Base-by-base conservation (phyloP, 2,113 vertebrate genomes). In the Myotis brandtii region DNA sequence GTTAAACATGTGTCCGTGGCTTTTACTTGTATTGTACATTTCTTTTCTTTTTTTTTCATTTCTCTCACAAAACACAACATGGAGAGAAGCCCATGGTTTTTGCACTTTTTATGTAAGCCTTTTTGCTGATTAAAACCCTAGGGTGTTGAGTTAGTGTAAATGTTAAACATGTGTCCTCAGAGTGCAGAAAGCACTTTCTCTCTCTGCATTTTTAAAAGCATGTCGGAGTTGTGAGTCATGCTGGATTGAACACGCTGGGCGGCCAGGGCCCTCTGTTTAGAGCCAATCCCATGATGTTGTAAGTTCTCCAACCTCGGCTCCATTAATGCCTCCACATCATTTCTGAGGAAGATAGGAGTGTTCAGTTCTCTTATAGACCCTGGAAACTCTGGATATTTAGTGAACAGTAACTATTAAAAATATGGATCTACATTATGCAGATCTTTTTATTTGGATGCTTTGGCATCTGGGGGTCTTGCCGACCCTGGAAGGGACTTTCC, bases 51-150 rank as follows among this genome's bases (percentile, higher is more conserved):
- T 80, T 79, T 79, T 59, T 79, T 80, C 37, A 83, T 87, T 91
- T 94, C 66, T 93, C 86, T 97, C 46, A 86, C 25, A 91, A 95
- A 95, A 88, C n/a, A 69, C 62, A 88, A 79, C 54, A 32, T 76
- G 86, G 64, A 59, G 88, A 91, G 77, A 52, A 91, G 64, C 69
- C 93, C 79, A 46, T 1, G 2, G 66, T 59, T 94, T 96, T 94
- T 93, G 46, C 79, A 95, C 95, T 64, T 97, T 94, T 86, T 95
- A 67, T 75, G 23, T 91, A 89, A 91, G 73, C 73, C 64, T 96
- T 96, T 96, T 89, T 89, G 94, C 85, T 97, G 96, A 95, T 97
- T 94, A 97, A 97, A 95, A 91, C 94, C 92, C 73, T 84, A 89
- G 93, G 95, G 83, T 91, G 56, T 84, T 82, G 75, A 84, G 80